A percentile compares a stretch with the other conserved stretches of the same genome.
Evolutionary conservation across 2,797 vertebrate genomes (phyloP).

Genomic region (Alauda arvensis): DNA sequence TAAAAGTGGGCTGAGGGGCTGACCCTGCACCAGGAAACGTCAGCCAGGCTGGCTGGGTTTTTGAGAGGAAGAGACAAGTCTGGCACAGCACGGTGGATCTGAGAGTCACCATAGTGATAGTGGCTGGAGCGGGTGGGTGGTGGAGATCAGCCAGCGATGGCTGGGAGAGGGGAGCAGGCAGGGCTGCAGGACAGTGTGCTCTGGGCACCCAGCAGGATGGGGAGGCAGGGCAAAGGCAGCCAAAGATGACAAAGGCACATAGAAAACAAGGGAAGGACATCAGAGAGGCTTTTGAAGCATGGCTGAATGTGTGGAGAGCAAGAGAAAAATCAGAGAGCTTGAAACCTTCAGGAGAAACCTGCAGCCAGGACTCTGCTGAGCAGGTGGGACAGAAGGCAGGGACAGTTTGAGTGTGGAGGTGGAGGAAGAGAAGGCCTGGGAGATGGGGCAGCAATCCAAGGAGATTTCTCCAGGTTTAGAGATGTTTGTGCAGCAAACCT

Average conservation of each 20-base stretch:
- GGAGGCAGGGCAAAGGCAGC: not conserved
- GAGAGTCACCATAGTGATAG: slow-evolving; percentile 38
- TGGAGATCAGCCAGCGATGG: not conserved
- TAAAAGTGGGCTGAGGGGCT: not conserved
- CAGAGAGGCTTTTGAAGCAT: not conserved
- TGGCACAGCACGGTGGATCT: not conserved
- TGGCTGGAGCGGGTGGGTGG: not conserved
- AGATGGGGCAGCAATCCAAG: not conserved
- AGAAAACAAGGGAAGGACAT: not conserved
- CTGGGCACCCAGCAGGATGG: not conserved
- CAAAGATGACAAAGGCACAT: not conserved
- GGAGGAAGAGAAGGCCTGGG: not conserved
- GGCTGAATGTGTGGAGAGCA: not conserved
- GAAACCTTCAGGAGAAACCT: not conserved
- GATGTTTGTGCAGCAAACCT: not conserved
- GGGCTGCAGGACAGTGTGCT: not conserved
- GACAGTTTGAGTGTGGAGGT: not conserved
- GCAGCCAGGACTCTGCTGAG: not conserved
- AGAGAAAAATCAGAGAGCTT: not conserved
- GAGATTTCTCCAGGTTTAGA: not conserved
- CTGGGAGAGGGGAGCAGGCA: not conserved
- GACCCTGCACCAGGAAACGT: not conserved
- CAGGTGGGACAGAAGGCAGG: not conserved
- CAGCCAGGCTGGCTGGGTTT: not conserved
- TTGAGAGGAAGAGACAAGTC: not conserved